Percentiles rank a stretch among this genome's conserved stretches.
These are phyloP conservation scores for Cinara cedri DNA, from an alignment of 2,888 invertebrate genomes.

Conservation along the genomic window DNA sequence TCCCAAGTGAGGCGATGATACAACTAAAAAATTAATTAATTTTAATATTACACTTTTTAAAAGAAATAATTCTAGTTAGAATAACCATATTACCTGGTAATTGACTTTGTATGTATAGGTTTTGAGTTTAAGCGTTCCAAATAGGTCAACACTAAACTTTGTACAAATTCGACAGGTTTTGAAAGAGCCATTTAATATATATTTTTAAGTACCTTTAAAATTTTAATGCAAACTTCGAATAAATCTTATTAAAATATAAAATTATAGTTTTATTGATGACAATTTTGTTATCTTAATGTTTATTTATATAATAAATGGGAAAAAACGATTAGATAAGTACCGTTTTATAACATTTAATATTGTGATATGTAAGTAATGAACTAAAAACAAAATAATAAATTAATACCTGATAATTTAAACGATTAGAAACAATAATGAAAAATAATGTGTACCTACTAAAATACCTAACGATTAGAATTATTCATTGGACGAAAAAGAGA, in stretches of 20 bases:
- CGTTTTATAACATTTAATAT: no score
- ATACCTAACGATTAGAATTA: no score
- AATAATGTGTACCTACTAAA: no score
- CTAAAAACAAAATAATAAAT: no score
- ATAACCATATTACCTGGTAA: slow-evolving; percentile 72
- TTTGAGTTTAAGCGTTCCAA: slow-evolving; percentile 76
- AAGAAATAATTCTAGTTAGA: slow-evolving; percentile 21
- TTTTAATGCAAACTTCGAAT: background rate
- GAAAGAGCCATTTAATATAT: slow-evolving; percentile 70
- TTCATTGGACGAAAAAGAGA: no score
- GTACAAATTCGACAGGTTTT: slow-evolving; percentile 69
- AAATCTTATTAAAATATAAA: background rate
- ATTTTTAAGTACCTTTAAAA: background rate
- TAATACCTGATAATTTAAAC: no score
- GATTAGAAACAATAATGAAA: no score
- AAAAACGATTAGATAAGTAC: no score
- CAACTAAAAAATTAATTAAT: slow-evolving; percentile 67
- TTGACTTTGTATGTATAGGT: slow-evolving; percentile 79
- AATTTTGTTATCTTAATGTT: background rate
- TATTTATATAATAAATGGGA: background rate
- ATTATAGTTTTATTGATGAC: background rate
- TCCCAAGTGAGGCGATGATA: slow-evolving; percentile 74
- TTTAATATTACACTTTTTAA: background rate
- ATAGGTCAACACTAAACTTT: slow-evolving; percentile 73
- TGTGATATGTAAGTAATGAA: no score